phyloP scores from a whole-genome alignment of 35 echinoderm and acorn worm species.

The Lytechinus variegatus region DNA sequence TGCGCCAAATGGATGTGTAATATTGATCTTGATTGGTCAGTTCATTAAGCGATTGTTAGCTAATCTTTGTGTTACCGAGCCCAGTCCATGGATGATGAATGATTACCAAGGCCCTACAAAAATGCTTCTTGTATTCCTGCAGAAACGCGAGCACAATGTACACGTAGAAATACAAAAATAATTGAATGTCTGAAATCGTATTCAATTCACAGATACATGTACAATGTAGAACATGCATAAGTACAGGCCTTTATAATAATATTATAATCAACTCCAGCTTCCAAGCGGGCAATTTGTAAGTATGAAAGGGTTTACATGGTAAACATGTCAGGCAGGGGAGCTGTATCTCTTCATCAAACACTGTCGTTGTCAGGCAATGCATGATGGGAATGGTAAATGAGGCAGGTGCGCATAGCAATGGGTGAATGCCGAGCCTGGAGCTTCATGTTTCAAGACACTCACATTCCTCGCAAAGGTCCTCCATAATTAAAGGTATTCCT shows the following conservation, averaged over 20 bases:
- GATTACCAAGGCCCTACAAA: no score
- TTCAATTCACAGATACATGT: background rate
- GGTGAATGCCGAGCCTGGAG: background rate
- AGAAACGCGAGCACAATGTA: background rate
- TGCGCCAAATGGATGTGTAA: no score
- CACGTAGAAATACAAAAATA: background rate
- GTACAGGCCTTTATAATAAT: no score
- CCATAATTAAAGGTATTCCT: background rate
- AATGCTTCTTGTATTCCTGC: no score
- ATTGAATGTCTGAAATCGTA: background rate
- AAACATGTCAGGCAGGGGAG: background rate
- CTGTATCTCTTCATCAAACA: background rate
- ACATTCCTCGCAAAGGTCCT: background rate
- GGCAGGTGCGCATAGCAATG: background rate
- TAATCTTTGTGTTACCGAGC: no score
- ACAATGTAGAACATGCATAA: background rate
- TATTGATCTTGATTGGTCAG: no score
- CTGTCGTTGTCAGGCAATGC: background rate
- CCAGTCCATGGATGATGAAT: no score
- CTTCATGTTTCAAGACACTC: background rate
- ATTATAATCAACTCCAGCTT: background rate
- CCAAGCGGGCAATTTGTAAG: background rate
- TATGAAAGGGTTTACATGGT: background rate
- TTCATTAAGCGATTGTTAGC: no score
- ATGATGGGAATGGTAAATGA: conserved; percentile 1